Base-by-base conservation (phyloP, 2,888 invertebrate species). In the Cotesia congregata region DNA sequence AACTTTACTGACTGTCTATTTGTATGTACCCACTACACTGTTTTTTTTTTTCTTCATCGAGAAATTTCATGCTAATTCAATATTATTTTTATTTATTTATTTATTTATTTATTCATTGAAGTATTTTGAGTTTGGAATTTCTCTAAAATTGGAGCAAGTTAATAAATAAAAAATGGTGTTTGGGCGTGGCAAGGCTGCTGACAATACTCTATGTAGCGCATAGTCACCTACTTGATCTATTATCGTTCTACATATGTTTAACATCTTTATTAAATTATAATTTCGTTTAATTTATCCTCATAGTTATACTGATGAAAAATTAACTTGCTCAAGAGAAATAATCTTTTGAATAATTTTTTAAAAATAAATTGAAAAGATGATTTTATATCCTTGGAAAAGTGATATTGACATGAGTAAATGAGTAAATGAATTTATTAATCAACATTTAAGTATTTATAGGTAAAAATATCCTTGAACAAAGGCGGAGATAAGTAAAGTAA, bases 171-270 rank as follows among this genome's bases (percentile, higher is more conserved):
- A 30, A 30, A 30, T 30, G 30, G 30, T 30, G 30, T 78, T 80
- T 81, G 80, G 83, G 84, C 83, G 85, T 83, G 83, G 83, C 79
- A 76, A 77, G 3, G 30, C 30, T 77, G 80, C 79, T 86, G 85
- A 86, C 86, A 85, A 86, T 85, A 82, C 84, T 83, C 81, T 79
- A 77, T 78, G 70, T 78, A 71, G 73, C 80, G 76, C 74, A 61
- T 77, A 72, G 61, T 74, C 72, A 76, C 72, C 50, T 78, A 73
- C 72, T 80, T 82, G 81, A 84, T 83, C 79, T 81, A 83, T 12
- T 65, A 39, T 84, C 80, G 82, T 80, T 79, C 78, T 83, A 83
- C 85, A 85, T 84, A 84, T 84, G 83, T 83, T 84, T 79, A 82
- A 80, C 84, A 83, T 80, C 79, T 79, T 79, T 77, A 73, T 75